Evolutionary conservation across 2,797 vertebrate species (phyloP), one percentile per base, ranked within the genome.

Genomic region (Coluber constrictor): DNA sequence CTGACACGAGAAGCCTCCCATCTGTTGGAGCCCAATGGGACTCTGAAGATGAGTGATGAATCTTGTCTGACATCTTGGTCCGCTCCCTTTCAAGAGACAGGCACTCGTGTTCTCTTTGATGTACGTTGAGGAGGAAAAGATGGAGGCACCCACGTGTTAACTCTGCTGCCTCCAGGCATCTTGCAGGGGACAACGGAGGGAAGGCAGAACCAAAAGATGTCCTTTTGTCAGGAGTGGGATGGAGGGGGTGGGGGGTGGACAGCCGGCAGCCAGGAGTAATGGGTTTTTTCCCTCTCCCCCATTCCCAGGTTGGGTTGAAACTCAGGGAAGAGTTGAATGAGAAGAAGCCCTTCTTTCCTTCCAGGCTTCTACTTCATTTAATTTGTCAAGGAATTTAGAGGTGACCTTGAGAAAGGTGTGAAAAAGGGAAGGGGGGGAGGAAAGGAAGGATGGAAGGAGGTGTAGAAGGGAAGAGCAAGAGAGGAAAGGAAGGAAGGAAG

Each of bases 1-100:
- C 25, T 95, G 96, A 96, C 96, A 97, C 97, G n/a, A 96, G 97
- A 97, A 97, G 96, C 97, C 97, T 97, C 97, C 94, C 96, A 97
- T 98, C 96, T 96, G 97, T 97, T 97, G 9, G 79, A 93, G 95
- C 96, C 96, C 96, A 95, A 96, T 94, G 93, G 95, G 95, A 96
- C 94, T 63, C 95, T 91, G 95, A 94, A 95, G 96, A 95, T 94
- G 95, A 96, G 47, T 95, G 96, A 96, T 97, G 95, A 94, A 96
- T 95, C 94, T 94, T 92, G 94, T 92, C 94, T 96, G 96, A 96
- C 95, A 94, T 2, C 74, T 0, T 93, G 95, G 95, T 92, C 93
- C 96, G 90, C 93, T 95, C 94, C 70, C 89, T 91, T 86, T 63
- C 63, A 61, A 92, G 94, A 61, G 94, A 43, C 93, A 95, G 90